Percentiles rank a stretch among this genome's conserved stretches.
These are phyloP conservation scores for Hetaerina titia DNA, from an alignment of 2,888 invertebrate species.

Conservation along the genomic window DNA sequence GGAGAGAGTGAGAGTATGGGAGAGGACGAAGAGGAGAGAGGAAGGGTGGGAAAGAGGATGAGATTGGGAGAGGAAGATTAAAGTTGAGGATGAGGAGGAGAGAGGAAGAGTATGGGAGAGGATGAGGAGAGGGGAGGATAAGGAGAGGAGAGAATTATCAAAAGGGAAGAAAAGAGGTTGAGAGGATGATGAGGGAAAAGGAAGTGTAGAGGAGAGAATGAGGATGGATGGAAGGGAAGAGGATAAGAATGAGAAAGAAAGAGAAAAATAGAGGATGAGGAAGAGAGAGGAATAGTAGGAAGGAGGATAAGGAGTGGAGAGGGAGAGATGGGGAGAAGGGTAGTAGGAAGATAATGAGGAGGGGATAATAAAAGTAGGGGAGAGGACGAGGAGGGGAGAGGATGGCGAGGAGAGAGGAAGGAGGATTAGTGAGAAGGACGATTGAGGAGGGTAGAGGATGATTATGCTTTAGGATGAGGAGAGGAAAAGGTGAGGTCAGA, in stretches of 20 bases:
- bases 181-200: too few species aligned
- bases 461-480: conserved; percentile 62
- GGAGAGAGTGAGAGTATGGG: too few species aligned
- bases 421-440: conserved; percentile 54
- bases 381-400: conserved; percentile 51
- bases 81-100: conserved; percentile 26
- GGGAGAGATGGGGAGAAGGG: conserved; percentile 62
- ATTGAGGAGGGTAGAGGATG: conserved; percentile 71
- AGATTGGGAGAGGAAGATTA: too few species aligned
- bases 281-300: too few species aligned
- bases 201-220: too few species aligned
- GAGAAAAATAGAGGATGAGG: conserved; percentile 50
- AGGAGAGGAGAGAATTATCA: conserved; percentile 62
- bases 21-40: conserved; percentile 52
- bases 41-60: too few species aligned
- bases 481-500: conserved; percentile 58
- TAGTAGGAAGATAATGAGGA: conserved; percentile 73
- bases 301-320: too few species aligned
- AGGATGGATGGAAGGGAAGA: conserved; percentile 69
- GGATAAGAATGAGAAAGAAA: conserved; percentile 69
- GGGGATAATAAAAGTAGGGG: conserved; percentile 70
- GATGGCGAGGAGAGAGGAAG: conserved; percentile 44
- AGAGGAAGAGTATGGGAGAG: conserved; percentile 74
- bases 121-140: conserved; percentile 68
- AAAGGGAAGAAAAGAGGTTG: too few species aligned